Evolutionary conservation across 2,113 vertebrate genomes (phyloP).

Genomic region (Arvicanthis niloticus): DNA sequence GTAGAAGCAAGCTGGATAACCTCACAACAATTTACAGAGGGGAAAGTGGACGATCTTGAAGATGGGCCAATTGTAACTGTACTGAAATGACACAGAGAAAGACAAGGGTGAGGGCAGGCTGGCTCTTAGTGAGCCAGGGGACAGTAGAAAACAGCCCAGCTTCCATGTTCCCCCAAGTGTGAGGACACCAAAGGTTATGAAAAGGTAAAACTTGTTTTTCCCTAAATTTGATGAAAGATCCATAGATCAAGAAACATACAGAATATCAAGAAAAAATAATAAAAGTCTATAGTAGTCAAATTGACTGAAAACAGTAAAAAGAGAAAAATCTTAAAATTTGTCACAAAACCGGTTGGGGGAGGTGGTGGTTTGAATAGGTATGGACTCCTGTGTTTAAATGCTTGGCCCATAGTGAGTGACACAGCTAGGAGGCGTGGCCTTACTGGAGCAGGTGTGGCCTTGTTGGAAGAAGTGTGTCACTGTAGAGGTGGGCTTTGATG

Average conservation of each 20-base stretch:
- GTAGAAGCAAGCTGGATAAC: conserved; percentile 13
- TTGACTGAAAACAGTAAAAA: background rate
- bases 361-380: too few species aligned
- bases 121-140: background rate
- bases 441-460: too few species aligned
- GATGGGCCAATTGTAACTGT: background rate
- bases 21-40: background rate
- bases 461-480: too few species aligned
- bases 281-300: background rate
- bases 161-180: background rate
- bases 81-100: background rate
- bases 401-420: too few species aligned
- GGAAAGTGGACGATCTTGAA: background rate
- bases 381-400: too few species aligned
- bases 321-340: conserved; percentile 27
- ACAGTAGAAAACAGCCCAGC: background rate
- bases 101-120: background rate
- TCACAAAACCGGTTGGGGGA: too few species aligned
- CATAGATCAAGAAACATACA: background rate
- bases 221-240: conserved; percentile 33
- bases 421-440: too few species aligned
- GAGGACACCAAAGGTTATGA: background rate
- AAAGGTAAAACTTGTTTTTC: background rate
- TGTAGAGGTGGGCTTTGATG: too few species aligned
- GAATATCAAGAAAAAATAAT: background rate